A percentile compares a stretch with the other conserved stretches of the same genome.
phyloP scores from a whole-genome alignment of 2,113 vertebrate genomes.

The Ctenodactylus gundi region DNA sequence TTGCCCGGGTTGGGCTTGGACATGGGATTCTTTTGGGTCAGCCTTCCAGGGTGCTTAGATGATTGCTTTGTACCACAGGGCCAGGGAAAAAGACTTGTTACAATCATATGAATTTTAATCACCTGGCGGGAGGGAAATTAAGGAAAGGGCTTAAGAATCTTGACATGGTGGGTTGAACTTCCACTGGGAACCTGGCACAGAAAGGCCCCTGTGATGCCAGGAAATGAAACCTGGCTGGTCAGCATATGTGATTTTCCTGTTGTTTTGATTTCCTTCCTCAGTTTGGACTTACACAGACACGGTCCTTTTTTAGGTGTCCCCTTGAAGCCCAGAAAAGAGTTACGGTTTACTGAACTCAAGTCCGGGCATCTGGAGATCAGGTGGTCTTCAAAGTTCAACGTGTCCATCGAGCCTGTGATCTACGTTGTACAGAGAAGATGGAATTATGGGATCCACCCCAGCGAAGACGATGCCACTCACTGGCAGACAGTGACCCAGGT shows the following conservation, averaged over 20 bases:
- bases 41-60: too few relatives aligned
- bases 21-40: too few relatives aligned
- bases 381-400: slow-evolving; percentile 97
- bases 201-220: not conserved
- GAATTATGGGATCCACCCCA: slow-evolving; percentile 97
- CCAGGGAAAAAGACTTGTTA: not conserved
- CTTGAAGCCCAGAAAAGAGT: slow-evolving; percentile 95
- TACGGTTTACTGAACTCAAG: slow-evolving; percentile 90
- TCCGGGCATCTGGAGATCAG: slow-evolving; percentile 92
- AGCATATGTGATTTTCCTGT: rapidly evolving
- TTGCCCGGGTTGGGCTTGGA: too few relatives aligned
- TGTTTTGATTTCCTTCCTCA: not conserved
- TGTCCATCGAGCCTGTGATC: slow-evolving; percentile 96
- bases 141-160: too few relatives aligned
- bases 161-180: not conserved
- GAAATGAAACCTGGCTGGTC: rapidly evolving
- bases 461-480: slow-evolving; percentile 92
- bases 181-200: rapidly evolving
- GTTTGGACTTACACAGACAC: not conserved
- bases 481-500: slow-evolving; percentile 96
- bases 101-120: too few relatives aligned
- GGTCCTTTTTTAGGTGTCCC: slow-evolving; percentile 89
- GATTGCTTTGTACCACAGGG: too few relatives aligned
- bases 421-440: slow-evolving; percentile 95
- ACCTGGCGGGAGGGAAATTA: not conserved